These are phyloP conservation scores for Equus przewalskii DNA, from an alignment of 2,113 vertebrate species.

Conservation along the genomic window DNA sequence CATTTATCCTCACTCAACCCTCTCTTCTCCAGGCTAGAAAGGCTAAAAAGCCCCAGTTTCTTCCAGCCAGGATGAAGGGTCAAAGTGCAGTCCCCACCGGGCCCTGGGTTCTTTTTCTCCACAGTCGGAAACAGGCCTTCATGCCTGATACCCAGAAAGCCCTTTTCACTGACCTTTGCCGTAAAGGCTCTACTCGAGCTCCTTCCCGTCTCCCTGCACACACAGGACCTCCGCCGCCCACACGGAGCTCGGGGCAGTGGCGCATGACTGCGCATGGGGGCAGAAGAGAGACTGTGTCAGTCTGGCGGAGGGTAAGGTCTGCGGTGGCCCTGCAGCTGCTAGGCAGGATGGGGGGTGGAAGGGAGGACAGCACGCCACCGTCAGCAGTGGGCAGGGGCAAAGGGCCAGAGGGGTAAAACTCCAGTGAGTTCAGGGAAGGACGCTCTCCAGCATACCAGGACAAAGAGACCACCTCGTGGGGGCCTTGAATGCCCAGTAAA, in stretches of 20 bases:
- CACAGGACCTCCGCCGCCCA: neutral
- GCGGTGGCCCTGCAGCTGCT: neutral
- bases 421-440: neutral
- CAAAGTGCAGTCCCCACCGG: neutral
- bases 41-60: neutral
- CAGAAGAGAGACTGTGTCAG: neutral
- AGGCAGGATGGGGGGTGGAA: neutral
- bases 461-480: neutral
- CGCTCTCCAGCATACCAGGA: neutral
- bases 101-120: conserved; percentile 21
- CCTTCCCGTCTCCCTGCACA: neutral
- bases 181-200: neutral
- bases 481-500: neutral
- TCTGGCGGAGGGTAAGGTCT: neutral
- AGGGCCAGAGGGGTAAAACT: neutral
- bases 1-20: neutral
- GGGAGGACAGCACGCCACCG: neutral
- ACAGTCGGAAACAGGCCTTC: neutral
- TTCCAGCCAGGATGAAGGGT: neutral
- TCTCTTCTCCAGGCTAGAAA: neutral
- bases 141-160: neutral
- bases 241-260: too few species aligned
- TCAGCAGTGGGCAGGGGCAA: neutral
- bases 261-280: too few species aligned
- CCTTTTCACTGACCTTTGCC: neutral